A percentile compares a stretch with the other conserved stretches of the same genome.
phyloP scores from a whole-genome alignment of 2,113 vertebrate genomes.

The Brienomyrus brachyistius region DNA sequence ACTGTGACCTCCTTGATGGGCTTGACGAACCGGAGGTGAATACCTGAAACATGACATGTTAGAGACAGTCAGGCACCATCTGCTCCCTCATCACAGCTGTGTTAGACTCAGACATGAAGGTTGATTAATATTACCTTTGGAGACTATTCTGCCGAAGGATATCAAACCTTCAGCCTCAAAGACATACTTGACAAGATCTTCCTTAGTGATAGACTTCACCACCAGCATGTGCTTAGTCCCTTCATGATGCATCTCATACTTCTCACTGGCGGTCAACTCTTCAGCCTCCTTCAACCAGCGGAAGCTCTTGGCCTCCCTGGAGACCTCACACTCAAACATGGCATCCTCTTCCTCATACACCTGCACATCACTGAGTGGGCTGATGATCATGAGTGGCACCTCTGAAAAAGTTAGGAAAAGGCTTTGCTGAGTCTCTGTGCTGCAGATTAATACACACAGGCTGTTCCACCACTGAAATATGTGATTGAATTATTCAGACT shows the following conservation, averaged over 20 bases:
- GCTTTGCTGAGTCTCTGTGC: not conserved
- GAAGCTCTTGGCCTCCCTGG: conserved; percentile 82
- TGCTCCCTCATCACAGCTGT: not conserved
- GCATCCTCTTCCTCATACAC: conserved; percentile 95
- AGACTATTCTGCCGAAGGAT: conserved; percentile 84
- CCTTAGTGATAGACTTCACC: conserved; percentile 80
- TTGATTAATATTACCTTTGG: conserved; percentile 71
- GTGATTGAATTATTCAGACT: not conserved
- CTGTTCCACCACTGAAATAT: not conserved
- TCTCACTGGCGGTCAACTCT: conserved; percentile 74
- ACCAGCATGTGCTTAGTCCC: conserved; percentile 72
- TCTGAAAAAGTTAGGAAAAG: conserved; percentile 64
- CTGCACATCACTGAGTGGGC: conserved; percentile 80
- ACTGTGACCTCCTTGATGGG: conserved; percentile 93
- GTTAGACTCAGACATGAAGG: not conserved
- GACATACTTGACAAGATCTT: conserved; percentile 91
- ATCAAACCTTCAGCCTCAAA: conserved; percentile 95
- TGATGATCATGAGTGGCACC: conserved; percentile 83
- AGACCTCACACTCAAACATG: conserved; percentile 90
- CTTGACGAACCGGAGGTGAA: conserved; percentile 88
- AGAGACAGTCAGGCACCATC: not conserved
- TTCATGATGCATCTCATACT: conserved; percentile 72
- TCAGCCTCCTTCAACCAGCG: conserved; percentile 90
- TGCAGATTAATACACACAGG: not conserved
- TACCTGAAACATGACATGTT: conserved; percentile 59